Evolutionary conservation across 2,797 vertebrate genomes (phyloP), one percentile per base, ranked within the genome.

Genomic region (Microctenopoma stevenorrisi): DNA sequence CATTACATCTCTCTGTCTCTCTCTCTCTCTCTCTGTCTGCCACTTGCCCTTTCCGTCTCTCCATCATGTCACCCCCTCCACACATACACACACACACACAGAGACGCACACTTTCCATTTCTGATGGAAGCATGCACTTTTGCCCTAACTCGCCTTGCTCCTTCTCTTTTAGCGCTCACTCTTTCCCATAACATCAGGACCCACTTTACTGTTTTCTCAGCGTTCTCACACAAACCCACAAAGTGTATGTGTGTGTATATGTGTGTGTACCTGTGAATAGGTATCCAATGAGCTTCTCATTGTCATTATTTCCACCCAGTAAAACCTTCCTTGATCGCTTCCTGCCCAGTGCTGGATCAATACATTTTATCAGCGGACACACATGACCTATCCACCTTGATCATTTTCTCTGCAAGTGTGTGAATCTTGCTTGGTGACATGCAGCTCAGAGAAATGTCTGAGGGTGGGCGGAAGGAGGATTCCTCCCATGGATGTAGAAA

Each of bases 61-160:
- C 82, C 83, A 83, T 86, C 79, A 70, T 75, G 60, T 64, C 82
- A 44, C 30, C 66, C 28, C 18, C 58, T 46, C 1, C 33, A n/a
- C 47, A 1, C 38, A 9, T 22, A 22, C 22, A 22, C 22, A 22
- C 22, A 18, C 50, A 4, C 42, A n/a, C 38, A 48, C 61, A 57
- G 8, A 51, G 33, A 52, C 72, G 74, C 70, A 68, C 71, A 78
- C 79, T 86, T 85, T 88, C 75, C 87, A 89, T 78, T 78, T 88
- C 85, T 85, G 88, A 84, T 81, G 83, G 81, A 81, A 78, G 82
- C 74, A 67, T 86, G 76, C 71, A 79, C 76, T 89, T 78, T 74
- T 79, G 60, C 68, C 68, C 68, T 64, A 33, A 66, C 48, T 68
- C 55, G 74, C 65, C 51, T 60, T 14, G 11, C 72, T 75, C 57